Conservation (phyloP, 1,140 invertebrate genomes). For the Drosophila melanica region DNA sequence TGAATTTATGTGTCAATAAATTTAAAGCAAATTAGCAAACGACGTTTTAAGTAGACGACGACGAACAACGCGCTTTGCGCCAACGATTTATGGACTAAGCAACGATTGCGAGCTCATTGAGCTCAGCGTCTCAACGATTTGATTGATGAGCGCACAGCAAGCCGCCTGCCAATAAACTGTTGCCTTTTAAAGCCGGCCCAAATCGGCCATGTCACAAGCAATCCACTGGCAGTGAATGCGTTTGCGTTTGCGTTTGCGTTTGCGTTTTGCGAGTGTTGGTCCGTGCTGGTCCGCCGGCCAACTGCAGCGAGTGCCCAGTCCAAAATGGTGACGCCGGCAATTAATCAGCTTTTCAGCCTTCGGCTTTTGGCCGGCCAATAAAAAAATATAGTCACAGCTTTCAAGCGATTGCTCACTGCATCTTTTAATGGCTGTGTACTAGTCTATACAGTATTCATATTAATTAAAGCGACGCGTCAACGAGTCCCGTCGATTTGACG, state of each 20-base stretch:
- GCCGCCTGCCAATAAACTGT: constrained; percentile 41
- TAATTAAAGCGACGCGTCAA: constrained; percentile 14
- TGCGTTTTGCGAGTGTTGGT: not conserved
- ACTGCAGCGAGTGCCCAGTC: constrained; percentile 2
- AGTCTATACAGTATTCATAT: constrained; percentile 4
- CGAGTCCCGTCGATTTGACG: not conserved
- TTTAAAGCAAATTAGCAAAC: constrained; percentile 80
- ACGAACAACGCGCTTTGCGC: constrained; percentile 47
- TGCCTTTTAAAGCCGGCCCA: constrained; percentile 56
- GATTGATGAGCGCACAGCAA: constrained; percentile 35
- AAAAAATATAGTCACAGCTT: constrained; percentile 5
- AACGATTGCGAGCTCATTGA: constrained; percentile 2
- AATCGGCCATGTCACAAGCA: constrained; percentile 36
- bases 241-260: not conserved
- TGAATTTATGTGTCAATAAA: constrained; percentile 81
- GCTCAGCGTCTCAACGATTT: constrained; percentile 33
- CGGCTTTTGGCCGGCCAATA: constrained; percentile 14
- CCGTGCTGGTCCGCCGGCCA: constrained; percentile 1
- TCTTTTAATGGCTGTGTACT: constrained; percentile 1
- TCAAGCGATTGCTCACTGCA: constrained; percentile 5
- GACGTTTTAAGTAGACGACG: constrained; percentile 72
- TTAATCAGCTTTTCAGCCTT: constrained; percentile 32
- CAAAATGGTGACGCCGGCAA: constrained; percentile 31
- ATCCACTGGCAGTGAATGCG: constrained; percentile 12
- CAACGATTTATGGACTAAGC: constrained; percentile 69